Conservation (phyloP, 2,113 vertebrate species). For the Charadrius vociferus region DNA sequence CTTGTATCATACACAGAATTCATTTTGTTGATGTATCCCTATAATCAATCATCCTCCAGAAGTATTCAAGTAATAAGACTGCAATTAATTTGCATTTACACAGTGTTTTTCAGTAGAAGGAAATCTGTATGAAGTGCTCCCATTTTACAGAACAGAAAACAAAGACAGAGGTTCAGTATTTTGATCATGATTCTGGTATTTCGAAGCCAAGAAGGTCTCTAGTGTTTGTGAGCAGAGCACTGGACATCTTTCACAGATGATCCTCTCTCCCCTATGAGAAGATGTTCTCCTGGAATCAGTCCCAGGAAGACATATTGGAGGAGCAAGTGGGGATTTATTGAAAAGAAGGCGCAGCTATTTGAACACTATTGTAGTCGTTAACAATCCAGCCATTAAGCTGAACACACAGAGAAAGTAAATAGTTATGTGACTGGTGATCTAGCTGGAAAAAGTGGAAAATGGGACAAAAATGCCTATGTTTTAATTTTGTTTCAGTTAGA, state of each 20-base stretch:
- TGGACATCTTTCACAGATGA: background rate
- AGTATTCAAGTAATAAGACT: background rate
- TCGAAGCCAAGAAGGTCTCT: background rate
- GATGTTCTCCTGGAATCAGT: background rate
- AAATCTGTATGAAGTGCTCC: background rate
- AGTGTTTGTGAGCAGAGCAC: background rate
- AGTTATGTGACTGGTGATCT: background rate
- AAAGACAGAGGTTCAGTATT: background rate
- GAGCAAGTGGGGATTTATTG: conserved; percentile 28
- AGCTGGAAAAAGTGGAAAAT: background rate
- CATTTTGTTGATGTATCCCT: background rate
- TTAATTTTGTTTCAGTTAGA: background rate
- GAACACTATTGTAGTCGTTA: background rate
- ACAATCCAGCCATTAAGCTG: background rate
- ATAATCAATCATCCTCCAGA: background rate
- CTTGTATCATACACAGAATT: background rate
- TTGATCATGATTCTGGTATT: background rate
- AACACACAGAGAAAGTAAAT: background rate
- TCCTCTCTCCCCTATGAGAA: background rate
- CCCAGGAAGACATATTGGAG: background rate
- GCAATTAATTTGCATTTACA: background rate
- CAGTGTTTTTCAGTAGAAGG: background rate
- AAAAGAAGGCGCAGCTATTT: background rate
- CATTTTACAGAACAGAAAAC: background rate
- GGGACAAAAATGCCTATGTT: background rate